phyloP scores from a whole-genome alignment of 2,888 invertebrate genomes.

The Baccha elongata region DNA sequence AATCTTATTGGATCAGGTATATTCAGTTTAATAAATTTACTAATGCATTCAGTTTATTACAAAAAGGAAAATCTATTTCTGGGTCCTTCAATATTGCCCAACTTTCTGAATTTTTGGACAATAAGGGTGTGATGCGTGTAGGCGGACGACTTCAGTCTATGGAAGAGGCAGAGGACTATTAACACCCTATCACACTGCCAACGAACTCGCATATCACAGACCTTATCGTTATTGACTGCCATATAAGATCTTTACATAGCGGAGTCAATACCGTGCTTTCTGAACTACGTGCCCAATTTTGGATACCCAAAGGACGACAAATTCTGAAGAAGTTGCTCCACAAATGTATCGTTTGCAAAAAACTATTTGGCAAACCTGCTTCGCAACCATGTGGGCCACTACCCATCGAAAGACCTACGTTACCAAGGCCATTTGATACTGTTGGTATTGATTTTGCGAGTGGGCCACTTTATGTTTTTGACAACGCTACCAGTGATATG shows the following conservation, averaged over 20 bases:
- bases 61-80: slow-evolving; percentile 22
- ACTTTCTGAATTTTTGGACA: slow-evolving; percentile 16
- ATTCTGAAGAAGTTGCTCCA: neutral
- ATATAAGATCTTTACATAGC: slow-evolving; percentile 7
- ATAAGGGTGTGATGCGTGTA: slow-evolving; percentile 2
- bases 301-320: slow-evolving; percentile 15
- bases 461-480: slow-evolving; percentile 7
- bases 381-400: slow-evolving; percentile 14
- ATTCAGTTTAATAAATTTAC: slow-evolving; percentile 17
- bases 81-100: slow-evolving; percentile 25
- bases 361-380: slow-evolving; percentile 2
- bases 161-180: slow-evolving; percentile 11
- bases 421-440: slow-evolving; percentile 25
- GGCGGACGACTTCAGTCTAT: slow-evolving; percentile 22
- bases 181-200: slow-evolving; percentile 12
- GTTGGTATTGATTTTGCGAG: slow-evolving; percentile 23
- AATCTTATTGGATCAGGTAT: slow-evolving; percentile 35
- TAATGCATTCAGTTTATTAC: slow-evolving; percentile 26
- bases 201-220: slow-evolving; percentile 16
- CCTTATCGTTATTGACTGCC: slow-evolving; percentile 1
- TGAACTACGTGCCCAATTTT: neutral
- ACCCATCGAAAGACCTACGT: slow-evolving; percentile 15
- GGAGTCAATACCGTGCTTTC: neutral
- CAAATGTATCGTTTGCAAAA: slow-evolving; percentile 3
- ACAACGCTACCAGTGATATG: neutral